Percentiles rank a stretch among this genome's conserved stretches.
Conservation (phyloP, 1,140 invertebrate genomes). For the Listronotus bonariensis region DNA sequence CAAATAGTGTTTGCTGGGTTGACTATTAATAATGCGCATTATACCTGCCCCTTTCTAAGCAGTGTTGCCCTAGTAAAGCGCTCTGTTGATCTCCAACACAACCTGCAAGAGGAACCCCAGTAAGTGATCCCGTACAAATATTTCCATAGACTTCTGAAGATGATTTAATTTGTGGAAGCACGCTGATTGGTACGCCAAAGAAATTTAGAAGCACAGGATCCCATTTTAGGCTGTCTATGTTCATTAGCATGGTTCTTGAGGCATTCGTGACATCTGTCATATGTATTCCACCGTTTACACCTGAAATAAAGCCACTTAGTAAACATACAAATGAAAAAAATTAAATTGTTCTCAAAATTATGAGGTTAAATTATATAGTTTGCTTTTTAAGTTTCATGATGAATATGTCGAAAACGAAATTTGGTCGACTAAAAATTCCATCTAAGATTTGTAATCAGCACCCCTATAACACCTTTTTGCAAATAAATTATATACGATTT, state of each 20-base stretch:
- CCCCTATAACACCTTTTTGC: too few relatives aligned
- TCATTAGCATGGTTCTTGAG: slow-evolving; percentile 97
- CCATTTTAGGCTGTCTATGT: slow-evolving; percentile 91
- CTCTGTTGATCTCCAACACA: slow-evolving; percentile 93
- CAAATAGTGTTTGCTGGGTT: too few relatives aligned
- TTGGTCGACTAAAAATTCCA: too few relatives aligned
- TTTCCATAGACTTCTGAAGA: slow-evolving; percentile 87
- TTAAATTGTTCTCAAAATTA: too few relatives aligned
- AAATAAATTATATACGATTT: too few relatives aligned
- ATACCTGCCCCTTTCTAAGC: slow-evolving; percentile 80
- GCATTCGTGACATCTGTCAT: slow-evolving; percentile 98
- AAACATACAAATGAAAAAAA: too few relatives aligned
- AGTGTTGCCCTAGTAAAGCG: slow-evolving; percentile 93
- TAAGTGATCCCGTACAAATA: slow-evolving; percentile 68
- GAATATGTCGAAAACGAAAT: too few relatives aligned
- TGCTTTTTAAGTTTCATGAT: too few relatives aligned
- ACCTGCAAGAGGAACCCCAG: slow-evolving; percentile 86
- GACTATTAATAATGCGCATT: neutral
- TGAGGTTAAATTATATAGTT: too few relatives aligned
- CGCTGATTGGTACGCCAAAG: slow-evolving; percentile 79
- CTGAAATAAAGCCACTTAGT: slow-evolving; percentile 48
- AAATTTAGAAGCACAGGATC: slow-evolving; percentile 85
- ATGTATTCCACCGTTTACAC: slow-evolving; percentile 73
- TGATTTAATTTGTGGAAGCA: slow-evolving; percentile 87
- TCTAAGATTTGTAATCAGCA: too few relatives aligned